Base-by-base conservation (phyloP, 2,888 invertebrate genomes). In the Aricia artaxerxes region DNA sequence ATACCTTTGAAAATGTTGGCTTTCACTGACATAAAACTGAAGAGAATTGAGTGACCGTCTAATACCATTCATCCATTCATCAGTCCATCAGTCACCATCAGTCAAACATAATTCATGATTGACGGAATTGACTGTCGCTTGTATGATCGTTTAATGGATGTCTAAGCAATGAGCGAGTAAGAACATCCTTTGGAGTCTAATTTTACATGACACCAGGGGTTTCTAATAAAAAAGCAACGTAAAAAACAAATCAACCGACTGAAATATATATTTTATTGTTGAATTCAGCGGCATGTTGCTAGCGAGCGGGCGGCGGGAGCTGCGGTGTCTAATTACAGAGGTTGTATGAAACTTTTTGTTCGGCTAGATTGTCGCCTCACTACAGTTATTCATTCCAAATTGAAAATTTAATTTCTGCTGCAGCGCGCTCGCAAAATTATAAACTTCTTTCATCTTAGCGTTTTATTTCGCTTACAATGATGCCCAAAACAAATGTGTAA, bases 311-410 rank as follows among this genome's bases (percentile, higher is more conserved):
- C 40, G 38, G 31, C 60, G 72, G 44, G 82, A 85, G 84, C 83
- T 85, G 88, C 85, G 87, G 88, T 87, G 87, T 91, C 89, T 92
- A 91, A 92, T 92, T 91, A 90, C 91, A 90, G 92, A 89, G 88
- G 89, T 87, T 88, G 89, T 89, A 90, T 86, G 84, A 81, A 87
- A 89, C 88, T 91, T 91, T 92, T 92, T 92, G 90, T 89, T 88
- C 87, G 82, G 84, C 85, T 87, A 87, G 89, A 90, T 92, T 92
- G 90, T 90, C 89, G 88, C 88, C 85, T 86, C 83, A 87, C 89
- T 86, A 86, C 87, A 88, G 88, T 90, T 88, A 91, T 90, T 90
- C 89, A 88, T 87, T 89, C 88, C 84, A 89, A 89, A 90, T 89
- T 90, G 87, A 91, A 90, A 90, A 91, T 91, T 86, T 85, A 84